phyloP scores from a whole-genome alignment of 2,888 invertebrate species.

The Podotricha telesiphe region DNA sequence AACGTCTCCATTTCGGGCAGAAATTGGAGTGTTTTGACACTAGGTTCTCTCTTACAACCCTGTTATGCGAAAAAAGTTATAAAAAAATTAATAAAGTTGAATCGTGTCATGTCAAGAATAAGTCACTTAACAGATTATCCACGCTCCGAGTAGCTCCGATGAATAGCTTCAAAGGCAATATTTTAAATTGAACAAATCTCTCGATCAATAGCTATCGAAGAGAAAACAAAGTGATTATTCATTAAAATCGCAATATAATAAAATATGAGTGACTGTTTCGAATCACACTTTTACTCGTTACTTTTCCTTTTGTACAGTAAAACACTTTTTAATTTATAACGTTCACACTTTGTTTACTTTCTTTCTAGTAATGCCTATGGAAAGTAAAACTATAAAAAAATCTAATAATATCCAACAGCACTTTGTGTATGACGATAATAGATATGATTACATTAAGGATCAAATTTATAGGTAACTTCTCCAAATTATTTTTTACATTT shows the following conservation, averaged over 20 bases:
- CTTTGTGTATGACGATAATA: too few relatives aligned
- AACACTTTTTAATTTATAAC: slow-evolving; percentile 13
- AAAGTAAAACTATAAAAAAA: neutral
- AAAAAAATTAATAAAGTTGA: neutral
- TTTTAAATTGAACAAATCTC: slow-evolving; percentile 40
- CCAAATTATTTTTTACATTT: slow-evolving; percentile 14
- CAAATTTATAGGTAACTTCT: neutral
- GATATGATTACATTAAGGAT: too few relatives aligned
- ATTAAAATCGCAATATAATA: slow-evolving; percentile 33
- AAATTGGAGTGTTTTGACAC: too few relatives aligned
- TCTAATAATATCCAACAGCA: too few relatives aligned
- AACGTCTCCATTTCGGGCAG: too few relatives aligned
- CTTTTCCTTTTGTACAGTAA: slow-evolving; percentile 39
- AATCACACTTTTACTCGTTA: slow-evolving; percentile 39
- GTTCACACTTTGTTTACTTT: slow-evolving; percentile 6
- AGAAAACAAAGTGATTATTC: slow-evolving; percentile 35
- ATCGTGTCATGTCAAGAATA: slow-evolving; percentile 38
- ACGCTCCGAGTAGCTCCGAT: slow-evolving; percentile 38
- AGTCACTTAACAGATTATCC: slow-evolving; percentile 37
- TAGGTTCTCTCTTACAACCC: too few relatives aligned
- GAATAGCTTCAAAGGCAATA: slow-evolving; percentile 35
- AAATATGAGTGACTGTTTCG: slow-evolving; percentile 43
- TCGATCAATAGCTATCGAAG: slow-evolving; percentile 33
- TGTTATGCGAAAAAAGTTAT: too few relatives aligned
- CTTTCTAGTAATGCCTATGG: neutral